phyloP scores from a whole-genome alignment of 37 sponge, comb jelly and placozoan genomes.

The Mnemiopsis leidyi region DNA sequence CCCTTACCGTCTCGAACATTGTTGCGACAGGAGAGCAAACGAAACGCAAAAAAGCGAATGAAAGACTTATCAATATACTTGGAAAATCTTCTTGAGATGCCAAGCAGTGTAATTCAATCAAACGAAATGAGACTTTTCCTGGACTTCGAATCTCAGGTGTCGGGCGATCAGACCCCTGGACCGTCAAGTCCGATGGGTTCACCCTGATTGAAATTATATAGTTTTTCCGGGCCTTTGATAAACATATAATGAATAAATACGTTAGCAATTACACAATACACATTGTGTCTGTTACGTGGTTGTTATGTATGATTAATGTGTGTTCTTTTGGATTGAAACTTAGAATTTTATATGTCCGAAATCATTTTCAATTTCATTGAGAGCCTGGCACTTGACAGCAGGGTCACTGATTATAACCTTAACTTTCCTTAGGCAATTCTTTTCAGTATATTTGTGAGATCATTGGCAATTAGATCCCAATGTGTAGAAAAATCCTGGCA shows the following conservation, averaged over 20 bases:
- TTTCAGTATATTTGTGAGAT: too few relatives aligned
- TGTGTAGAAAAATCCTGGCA: too few relatives aligned
- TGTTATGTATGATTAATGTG: not conserved
- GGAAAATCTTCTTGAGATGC: conserved; percentile 53
- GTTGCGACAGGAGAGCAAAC: conserved; percentile 45
- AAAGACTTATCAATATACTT: conserved; percentile 27
- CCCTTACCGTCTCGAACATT: not conserved
- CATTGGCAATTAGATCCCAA: too few relatives aligned
- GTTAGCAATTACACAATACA: not conserved
- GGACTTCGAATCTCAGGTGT: conserved; percentile 15
- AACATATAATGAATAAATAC: not conserved
- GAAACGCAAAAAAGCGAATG: conserved; percentile 46
- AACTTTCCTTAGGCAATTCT: too few relatives aligned
- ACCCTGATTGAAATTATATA: not conserved
- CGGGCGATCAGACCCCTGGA: conserved; percentile 1
- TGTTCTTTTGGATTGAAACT: not conserved
- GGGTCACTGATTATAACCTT: too few relatives aligned
- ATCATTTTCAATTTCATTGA: too few relatives aligned
- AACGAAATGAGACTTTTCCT: conserved; percentile 58
- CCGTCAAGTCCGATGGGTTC: not conserved
- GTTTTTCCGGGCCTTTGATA: not conserved
- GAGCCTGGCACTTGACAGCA: too few relatives aligned
- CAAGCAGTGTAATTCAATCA: not conserved
- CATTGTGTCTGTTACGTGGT: not conserved
- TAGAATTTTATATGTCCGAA: not conserved